Base-by-base conservation (phyloP, 2,888 invertebrate species). In the Drosophila paranaensis region DNA sequence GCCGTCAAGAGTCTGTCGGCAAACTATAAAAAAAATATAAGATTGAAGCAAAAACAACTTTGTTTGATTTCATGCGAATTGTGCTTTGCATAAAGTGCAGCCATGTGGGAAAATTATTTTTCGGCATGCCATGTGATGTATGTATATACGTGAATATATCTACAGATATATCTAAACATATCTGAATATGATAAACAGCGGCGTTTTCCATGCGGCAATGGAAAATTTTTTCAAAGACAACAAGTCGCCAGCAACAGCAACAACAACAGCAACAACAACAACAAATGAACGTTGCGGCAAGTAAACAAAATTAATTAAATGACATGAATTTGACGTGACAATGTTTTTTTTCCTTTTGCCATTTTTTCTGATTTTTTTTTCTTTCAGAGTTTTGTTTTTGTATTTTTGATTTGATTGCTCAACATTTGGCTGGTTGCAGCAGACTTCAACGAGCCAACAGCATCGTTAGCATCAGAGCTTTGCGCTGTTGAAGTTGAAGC, bases 271-370 rank as follows among this genome's bases (percentile, higher is more conserved):
- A 57, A 54, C 71, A 68, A 37, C 64, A 74, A 71, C 81, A 84
- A 86, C 87, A 89, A 87, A 87, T 88, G 82, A 83, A 75, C 70
- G 71, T 81, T 79, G 83, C 72, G 81, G 82, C 82, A 86, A 81
- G 85, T 81, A 87, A 89, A 87, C 88, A 87, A 87, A 89, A 89
- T 87, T 87, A 87, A 87, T 87, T 87, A 89, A 87, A 87, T 87
- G 85, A 85, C 88, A 89, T 85, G 90, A 80, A 84, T 85, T 87
- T 90, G 90, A 89, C 90, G 88, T 90, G 88, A 89, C 88, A 90
- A 88, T 88, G 85, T 89, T 89, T 89, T 86, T 58, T 45, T 45
- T 37, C 25, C 14, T 45, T 45, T 25, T 45, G 14, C 25, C 13
- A 6, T 43, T 43, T 43, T 43, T 40, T 40, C 33, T n/a, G 33